phyloP scores from a whole-genome alignment of 2,797 vertebrate species.

The Leuciscus waleckii region DNA sequence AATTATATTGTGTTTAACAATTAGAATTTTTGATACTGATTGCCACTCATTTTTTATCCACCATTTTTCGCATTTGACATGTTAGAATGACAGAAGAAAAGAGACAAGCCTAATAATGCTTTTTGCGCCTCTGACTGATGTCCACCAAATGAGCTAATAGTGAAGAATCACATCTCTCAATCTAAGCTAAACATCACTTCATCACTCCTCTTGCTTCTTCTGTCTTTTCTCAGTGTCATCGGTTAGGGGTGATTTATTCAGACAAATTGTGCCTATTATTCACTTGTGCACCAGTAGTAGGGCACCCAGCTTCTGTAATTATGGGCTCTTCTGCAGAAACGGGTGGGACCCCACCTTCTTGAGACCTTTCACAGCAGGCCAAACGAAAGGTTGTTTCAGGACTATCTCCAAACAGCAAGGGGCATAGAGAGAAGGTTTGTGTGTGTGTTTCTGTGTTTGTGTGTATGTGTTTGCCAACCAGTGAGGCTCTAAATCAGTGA shows the following conservation, averaged over 20 bases:
- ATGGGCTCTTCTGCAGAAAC: slow-evolving; percentile 30
- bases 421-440: not conserved
- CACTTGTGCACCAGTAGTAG: slow-evolving; percentile 24
- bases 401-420: slow-evolving; percentile 35
- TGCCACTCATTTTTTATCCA: not conserved
- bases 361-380: slow-evolving; percentile 41
- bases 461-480: not conserved
- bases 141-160: slow-evolving; percentile 20
- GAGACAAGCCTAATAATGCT: not conserved
- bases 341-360: slow-evolving; percentile 16
- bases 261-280: slow-evolving; percentile 42
- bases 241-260: slow-evolving; percentile 26
- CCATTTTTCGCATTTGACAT: not conserved
- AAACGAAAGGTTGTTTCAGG: slow-evolving; percentile 45
- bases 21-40: too few relatives aligned
- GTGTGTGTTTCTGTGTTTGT: slow-evolving; percentile 9
- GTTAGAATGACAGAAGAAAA: not conserved
- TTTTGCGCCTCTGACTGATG: not conserved
- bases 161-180: slow-evolving; percentile 28
- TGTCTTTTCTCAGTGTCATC: slow-evolving; percentile 22
- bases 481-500: slow-evolving; percentile 55
- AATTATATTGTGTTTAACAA: too few relatives aligned
- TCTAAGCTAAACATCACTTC: slow-evolving; percentile 35
- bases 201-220: slow-evolving; percentile 9
- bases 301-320: slow-evolving; percentile 48